Conservation (phyloP, 1,140 invertebrate species). For the Drosophila miranda region DNA sequence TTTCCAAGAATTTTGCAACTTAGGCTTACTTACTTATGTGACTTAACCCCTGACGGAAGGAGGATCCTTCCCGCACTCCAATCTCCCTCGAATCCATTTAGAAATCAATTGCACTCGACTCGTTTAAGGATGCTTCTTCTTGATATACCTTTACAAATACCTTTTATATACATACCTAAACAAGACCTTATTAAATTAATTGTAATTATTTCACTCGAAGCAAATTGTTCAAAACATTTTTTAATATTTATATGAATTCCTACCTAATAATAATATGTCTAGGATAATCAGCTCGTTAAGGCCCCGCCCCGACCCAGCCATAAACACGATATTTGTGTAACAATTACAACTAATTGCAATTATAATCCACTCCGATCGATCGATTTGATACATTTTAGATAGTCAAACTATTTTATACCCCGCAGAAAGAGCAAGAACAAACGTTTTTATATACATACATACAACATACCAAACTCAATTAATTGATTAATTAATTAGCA, state of each 20-base stretch:
- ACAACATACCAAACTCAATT: slow-evolving; percentile 48
- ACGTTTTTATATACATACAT: slow-evolving; percentile 60
- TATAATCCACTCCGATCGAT: slow-evolving; percentile 52
- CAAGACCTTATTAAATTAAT: slow-evolving; percentile 18
- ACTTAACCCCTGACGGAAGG: slow-evolving; percentile 58
- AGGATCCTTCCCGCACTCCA: slow-evolving; percentile 27
- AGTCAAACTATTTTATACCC: slow-evolving; percentile 77
- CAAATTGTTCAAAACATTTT: slow-evolving; percentile 44
- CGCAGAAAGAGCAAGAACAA: slow-evolving; percentile 49
- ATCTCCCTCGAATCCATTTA: slow-evolving; percentile 26
- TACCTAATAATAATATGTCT: slow-evolving; percentile 24
- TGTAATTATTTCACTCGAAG: slow-evolving; percentile 33
- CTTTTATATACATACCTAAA: slow-evolving; percentile 6
- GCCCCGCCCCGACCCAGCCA: slow-evolving; percentile 38
- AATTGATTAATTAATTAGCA: slow-evolving; percentile 61
- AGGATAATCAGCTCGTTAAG: slow-evolving; percentile 49
- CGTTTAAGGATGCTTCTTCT: slow-evolving; percentile 53
- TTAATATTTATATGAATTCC: slow-evolving; percentile 31
- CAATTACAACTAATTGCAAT: slow-evolving; percentile 47
- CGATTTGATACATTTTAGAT: slow-evolving; percentile 66
- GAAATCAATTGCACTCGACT: slow-evolving; percentile 51
- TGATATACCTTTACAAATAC: slow-evolving; percentile 34
- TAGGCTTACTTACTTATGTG: slow-evolving; percentile 72
- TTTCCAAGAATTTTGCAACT: slow-evolving; percentile 76
- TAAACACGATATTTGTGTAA: slow-evolving; percentile 18